A percentile compares a stretch with the other conserved stretches of the same genome.
These are phyloP conservation scores for Andrena haemorrhoa DNA, from an alignment of 2,888 invertebrate species.

Conservation along the genomic window DNA sequence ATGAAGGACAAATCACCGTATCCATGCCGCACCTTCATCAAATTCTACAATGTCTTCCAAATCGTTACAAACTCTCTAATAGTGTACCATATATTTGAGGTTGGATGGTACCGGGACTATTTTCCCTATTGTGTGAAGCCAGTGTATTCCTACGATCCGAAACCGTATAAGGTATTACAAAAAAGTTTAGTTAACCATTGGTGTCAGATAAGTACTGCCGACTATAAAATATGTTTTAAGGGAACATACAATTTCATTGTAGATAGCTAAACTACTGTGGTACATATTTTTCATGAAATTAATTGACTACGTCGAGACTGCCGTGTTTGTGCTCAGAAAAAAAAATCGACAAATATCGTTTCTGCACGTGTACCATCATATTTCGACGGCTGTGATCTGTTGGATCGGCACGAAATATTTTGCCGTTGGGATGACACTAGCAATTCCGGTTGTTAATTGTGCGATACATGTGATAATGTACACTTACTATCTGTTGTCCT, in stretches of 20 bases:
- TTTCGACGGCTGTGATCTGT: neutral
- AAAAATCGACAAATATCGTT: neutral
- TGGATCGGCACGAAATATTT: neutral
- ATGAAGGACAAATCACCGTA: neutral
- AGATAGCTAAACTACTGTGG: neutral
- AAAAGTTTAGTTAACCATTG: no score
- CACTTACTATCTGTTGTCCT: neutral
- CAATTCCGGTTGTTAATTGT: neutral
- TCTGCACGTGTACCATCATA: neutral
- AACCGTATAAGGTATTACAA: neutral
- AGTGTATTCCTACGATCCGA: neutral
- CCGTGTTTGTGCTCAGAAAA: neutral
- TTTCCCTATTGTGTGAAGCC: neutral
- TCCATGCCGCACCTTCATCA: neutral
- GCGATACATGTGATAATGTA: neutral
- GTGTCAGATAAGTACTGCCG: neutral
- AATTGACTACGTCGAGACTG: neutral
- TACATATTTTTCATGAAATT: neutral
- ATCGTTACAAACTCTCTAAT: neutral
- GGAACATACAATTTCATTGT: neutral
- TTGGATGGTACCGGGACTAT: neutral
- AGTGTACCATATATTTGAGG: neutral
- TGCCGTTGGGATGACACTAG: neutral
- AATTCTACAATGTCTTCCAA: neutral
- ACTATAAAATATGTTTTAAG: neutral